Conservation (phyloP, 2,113 vertebrate species). For the Calonectris borealis region DNA sequence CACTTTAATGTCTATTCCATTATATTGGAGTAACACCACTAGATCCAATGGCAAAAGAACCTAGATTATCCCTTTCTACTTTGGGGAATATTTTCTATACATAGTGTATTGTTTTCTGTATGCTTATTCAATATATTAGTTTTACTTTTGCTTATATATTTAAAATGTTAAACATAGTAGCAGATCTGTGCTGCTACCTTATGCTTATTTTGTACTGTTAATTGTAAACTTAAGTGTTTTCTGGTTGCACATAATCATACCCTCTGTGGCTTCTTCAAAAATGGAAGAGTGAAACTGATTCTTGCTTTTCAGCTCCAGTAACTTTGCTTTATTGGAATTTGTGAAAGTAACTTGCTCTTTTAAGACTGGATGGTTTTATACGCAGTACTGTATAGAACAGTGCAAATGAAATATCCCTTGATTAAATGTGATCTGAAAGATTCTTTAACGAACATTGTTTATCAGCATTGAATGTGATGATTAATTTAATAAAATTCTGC, state of each 20-base stretch:
- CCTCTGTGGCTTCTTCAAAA: neutral
- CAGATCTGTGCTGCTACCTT: neutral
- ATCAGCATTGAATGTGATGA: accelerated
- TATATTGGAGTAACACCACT: neutral
- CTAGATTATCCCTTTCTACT: neutral
- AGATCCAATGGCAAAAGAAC: neutral
- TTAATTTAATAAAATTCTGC: neutral
- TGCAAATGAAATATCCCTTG: neutral
- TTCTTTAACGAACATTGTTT: neutral
- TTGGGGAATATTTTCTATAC: neutral
- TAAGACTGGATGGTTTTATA: neutral
- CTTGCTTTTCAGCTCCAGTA: neutral
- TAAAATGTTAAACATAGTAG: neutral
- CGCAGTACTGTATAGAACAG: neutral
- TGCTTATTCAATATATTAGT: neutral
- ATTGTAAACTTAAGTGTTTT: neutral
- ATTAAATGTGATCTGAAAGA: neutral
- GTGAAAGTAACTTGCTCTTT: neutral
- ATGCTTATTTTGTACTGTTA: neutral
- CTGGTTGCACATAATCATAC: neutral
- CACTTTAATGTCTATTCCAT: neutral
- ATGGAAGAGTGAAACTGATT: neutral
- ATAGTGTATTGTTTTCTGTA: neutral
- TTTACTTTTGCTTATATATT: neutral
- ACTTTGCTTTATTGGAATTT: neutral